A percentile compares a stretch with the other conserved stretches of the same genome.
phyloP scores from a whole-genome alignment of 1,140 invertebrate genomes.

The Drosophila equinoxialis region DNA sequence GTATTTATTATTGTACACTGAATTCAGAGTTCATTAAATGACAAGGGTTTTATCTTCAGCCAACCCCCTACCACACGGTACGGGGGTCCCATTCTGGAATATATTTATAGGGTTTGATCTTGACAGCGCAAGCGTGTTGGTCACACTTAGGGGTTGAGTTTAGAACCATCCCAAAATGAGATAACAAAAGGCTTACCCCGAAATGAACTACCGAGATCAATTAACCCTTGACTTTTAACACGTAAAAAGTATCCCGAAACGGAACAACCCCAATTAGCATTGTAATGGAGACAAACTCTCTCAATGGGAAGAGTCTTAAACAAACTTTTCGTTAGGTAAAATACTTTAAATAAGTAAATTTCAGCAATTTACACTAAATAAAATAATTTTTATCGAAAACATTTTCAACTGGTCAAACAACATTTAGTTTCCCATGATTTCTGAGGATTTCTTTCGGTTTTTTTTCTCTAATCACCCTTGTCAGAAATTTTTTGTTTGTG shows the following conservation, averaged over 20 bases:
- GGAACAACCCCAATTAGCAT: conserved; percentile 55
- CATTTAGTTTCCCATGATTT: conserved; percentile 68
- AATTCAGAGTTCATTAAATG: conserved; percentile 10
- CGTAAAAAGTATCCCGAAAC: conserved; percentile 35
- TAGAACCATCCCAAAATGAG: conserved; percentile 45
- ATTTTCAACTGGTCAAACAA: conserved; percentile 56
- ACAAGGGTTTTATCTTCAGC: conserved; percentile 15
- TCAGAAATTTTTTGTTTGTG: conserved; percentile 64
- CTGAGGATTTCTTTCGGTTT: conserved; percentile 23
- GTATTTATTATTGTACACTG: conserved; percentile 1
- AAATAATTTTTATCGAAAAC: background rate
- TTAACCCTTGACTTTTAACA: conserved; percentile 69
- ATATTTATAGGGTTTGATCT: conserved; percentile 3
- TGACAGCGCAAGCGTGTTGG: conserved; percentile 62
- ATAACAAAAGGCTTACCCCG: conserved; percentile 42
- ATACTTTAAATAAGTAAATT: background rate
- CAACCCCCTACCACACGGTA: background rate
- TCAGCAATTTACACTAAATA: background rate
- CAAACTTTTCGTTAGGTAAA: background rate
- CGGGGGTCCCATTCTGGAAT: conserved; percentile 67
- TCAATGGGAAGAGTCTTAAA: background rate
- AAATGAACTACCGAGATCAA: conserved; percentile 47
- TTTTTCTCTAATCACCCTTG: conserved; percentile 50
- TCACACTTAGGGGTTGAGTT: conserved; percentile 60
- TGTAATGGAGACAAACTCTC: background rate